Base-by-base conservation (phyloP, 2,888 invertebrate species). In the Resseliella maxima region DNA sequence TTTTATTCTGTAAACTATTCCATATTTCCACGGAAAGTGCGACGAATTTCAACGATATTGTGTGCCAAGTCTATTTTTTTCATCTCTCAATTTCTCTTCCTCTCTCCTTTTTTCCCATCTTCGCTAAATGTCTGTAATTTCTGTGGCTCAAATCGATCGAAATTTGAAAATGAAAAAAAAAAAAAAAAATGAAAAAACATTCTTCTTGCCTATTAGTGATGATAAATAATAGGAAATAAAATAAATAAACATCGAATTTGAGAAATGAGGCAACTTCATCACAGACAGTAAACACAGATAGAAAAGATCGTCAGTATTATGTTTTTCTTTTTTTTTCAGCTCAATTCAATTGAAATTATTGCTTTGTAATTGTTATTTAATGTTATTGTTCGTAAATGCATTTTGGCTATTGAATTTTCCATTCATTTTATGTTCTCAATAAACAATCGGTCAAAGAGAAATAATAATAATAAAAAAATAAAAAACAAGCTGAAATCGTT, bases 361-460 rank as follows among this genome's bases (percentile, higher is more conserved):
- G 72, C 72, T 72, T 72, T 72, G 72, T 72, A 72, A 72, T 72
- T 72, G 72, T 72, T 72, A 72, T 72, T 72, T 72, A 72, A 72
- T 72, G 72, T 72, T 31, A 72, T 72, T 72, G 72, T 31, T 31
- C 72, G 0, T 1, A 15, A 72, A 31, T 72, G 31, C 35, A 72
- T 59, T 59, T 50, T 59, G 59, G 59, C 5, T 12, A 72, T 72
- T 72, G 72, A 72, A 35, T 72, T n/a, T 59, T 72, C 31, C 31
- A 31, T 72, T 31, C 72, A 0, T 72, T 72, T 50, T 50, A 15
- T 18, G 46, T 5, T 41, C 41, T 41, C 41, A 41, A 27, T 24
- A 27, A 59, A 59, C 59, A 59, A 59, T 59, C 15, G 59, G 59
- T 59, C 59, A 59, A 59, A 59, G 24, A 5, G 59, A 59, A 59